A percentile compares a stretch with the other conserved stretches of the same genome.
phyloP scores from a whole-genome alignment of 2,888 invertebrate genomes.

The Caenorhabditis imperialis region DNA sequence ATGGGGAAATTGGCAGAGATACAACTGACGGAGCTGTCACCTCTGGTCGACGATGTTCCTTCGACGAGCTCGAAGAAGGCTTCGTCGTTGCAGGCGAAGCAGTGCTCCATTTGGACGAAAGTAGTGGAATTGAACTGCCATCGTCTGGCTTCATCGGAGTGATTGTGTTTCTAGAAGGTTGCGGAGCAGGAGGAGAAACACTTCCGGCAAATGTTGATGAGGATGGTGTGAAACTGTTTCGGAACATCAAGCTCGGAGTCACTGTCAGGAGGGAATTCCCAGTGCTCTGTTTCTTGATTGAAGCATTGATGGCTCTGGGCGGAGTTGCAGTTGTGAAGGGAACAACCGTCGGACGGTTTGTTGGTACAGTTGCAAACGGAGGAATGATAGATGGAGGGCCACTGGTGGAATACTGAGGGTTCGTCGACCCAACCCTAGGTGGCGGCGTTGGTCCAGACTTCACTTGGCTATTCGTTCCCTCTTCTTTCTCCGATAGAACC shows the following conservation, averaged over 20 bases:
- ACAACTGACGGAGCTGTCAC: no score
- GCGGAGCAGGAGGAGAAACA: no score
- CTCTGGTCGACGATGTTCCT: background rate
- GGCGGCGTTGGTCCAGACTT: conserved; percentile 15
- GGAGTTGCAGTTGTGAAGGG: background rate
- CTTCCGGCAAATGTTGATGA: no score
- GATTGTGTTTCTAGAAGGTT: no score
- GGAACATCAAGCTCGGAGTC: no score
- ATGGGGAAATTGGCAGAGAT: background rate
- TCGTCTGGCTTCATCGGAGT: no score
- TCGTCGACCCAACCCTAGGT: background rate
- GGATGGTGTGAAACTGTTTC: no score
- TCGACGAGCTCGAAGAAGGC: background rate
- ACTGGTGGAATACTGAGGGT: background rate
- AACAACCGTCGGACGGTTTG: background rate
- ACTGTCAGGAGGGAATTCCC: no score
- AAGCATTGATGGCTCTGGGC: background rate
- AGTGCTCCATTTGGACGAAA: no score
- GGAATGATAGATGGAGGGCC: conserved; percentile 17
- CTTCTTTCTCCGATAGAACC: conserved; percentile 5
- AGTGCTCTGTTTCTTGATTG: no score
- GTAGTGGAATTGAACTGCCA: no score
- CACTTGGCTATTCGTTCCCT: background rate
- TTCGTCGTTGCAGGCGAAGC: background rate
- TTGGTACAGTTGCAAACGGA: conserved; percentile 5